Evolutionary conservation across 2,888 invertebrate species (phyloP).

Genomic region (Hyposoter didymator): DNA sequence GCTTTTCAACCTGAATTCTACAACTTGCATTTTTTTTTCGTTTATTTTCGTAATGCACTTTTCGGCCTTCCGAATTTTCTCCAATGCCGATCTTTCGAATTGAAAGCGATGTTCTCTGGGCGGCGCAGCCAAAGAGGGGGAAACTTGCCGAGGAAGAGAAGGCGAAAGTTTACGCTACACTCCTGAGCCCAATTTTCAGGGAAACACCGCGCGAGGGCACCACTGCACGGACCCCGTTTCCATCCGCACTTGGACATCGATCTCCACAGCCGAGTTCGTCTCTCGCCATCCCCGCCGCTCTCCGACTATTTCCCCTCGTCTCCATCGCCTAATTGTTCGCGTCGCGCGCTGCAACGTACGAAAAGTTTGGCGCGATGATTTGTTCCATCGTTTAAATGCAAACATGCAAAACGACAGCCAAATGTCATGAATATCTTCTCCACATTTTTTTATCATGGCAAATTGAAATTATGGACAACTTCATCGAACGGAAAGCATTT

Average conservation of each 20-base stretch:
- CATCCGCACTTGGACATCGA: constrained; percentile 56
- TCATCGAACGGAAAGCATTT: background rate
- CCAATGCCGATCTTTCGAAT: constrained; percentile 10
- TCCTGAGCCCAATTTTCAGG: constrained; percentile 68
- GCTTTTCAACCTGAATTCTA: constrained; percentile 8
- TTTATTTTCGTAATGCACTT: background rate
- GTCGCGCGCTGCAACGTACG: constrained; percentile 64
- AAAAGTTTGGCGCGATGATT: constrained; percentile 76
- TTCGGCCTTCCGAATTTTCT: background rate
- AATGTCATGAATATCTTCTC: background rate
- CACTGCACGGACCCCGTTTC: constrained; percentile 75
- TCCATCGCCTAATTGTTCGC: background rate
- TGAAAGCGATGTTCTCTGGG: background rate
- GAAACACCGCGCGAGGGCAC: constrained; percentile 75
- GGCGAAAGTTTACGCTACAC: constrained; percentile 15
- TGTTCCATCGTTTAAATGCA: background rate
- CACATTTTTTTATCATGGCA: background rate
- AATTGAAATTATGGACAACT: background rate
- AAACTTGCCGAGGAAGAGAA: background rate
- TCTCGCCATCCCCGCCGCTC: constrained; percentile 15
- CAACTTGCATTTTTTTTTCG: background rate
- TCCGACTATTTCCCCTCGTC: background rate
- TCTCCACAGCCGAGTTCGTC: constrained; percentile 72
- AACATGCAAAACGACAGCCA: background rate
- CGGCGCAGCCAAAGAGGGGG: background rate